Evolutionary conservation across 2,797 vertebrate genomes (phyloP).

Genomic region (Phoebastria nigripes): DNA sequence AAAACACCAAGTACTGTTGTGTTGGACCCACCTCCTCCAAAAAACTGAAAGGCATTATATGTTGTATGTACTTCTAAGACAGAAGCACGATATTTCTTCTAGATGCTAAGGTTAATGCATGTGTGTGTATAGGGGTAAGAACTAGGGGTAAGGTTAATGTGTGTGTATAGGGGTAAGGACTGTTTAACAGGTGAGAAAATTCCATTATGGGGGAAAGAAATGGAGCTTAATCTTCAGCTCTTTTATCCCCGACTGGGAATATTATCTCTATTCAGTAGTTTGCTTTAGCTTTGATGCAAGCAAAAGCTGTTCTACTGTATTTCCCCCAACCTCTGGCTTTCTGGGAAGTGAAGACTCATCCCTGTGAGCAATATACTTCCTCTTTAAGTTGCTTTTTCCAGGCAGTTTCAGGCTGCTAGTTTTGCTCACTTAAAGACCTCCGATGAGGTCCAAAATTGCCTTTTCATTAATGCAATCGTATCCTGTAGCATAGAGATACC

Average conservation of each 20-base stretch:
- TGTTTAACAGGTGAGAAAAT: neutral
- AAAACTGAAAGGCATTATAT: neutral
- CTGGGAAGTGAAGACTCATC: neutral
- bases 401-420: neutral
- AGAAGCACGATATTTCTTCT: neutral
- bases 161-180: neutral
- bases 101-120: neutral
- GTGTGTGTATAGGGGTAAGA: neutral
- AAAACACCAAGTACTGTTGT: neutral
- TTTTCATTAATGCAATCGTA: neutral
- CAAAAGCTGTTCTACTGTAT: neutral
- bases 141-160: neutral
- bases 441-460: too few relatives aligned
- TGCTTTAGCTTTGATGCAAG: neutral
- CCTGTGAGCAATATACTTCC: neutral
- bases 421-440: neutral
- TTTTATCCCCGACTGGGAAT: neutral
- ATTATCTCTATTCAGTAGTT: neutral
- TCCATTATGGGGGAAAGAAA: neutral
- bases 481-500: neutral
- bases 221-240: neutral
- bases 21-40: neutral
- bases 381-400: neutral
- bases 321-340: neutral
- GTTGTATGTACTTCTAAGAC: neutral